These are phyloP conservation scores for Eristalis tenax DNA, from an alignment of 2,888 invertebrate genomes.

Conservation along the genomic window DNA sequence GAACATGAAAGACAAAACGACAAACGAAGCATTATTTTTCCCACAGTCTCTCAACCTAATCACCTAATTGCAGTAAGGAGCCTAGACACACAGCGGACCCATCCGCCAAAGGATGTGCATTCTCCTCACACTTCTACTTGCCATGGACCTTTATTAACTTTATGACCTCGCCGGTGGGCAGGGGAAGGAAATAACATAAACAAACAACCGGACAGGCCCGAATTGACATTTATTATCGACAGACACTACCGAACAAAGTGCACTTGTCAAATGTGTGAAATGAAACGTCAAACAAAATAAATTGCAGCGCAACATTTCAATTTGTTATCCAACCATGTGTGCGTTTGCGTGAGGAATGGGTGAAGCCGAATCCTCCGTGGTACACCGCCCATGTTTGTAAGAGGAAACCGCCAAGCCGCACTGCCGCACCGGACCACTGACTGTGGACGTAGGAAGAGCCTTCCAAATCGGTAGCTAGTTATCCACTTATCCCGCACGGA, in stretches of 20 bases:
- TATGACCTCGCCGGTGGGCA: slow-evolving; percentile 35
- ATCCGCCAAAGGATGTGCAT: slow-evolving; percentile 58
- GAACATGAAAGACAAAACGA: not conserved
- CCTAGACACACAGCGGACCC: slow-evolving; percentile 43
- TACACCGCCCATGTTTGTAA: slow-evolving; percentile 13
- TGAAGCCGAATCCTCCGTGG: slow-evolving; percentile 13
- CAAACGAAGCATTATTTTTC: slow-evolving; percentile 18
- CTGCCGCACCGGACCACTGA: not conserved
- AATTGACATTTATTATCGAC: slow-evolving; percentile 62
- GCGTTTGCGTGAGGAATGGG: not conserved
- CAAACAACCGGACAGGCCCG: slow-evolving; percentile 37
- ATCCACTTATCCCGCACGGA: slow-evolving; percentile 61
- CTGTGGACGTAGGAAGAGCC: slow-evolving; percentile 4
- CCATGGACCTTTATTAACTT: slow-evolving; percentile 48
- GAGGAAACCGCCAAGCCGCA: slow-evolving; percentile 3
- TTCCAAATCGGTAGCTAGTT: slow-evolving; percentile 65
- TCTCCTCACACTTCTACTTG: slow-evolving; percentile 23
- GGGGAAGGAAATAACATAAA: slow-evolving; percentile 31
- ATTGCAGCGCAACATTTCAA: slow-evolving; percentile 55
- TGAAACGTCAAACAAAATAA: slow-evolving; percentile 67
- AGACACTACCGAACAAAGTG: slow-evolving; percentile 61
- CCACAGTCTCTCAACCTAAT: slow-evolving; percentile 59
- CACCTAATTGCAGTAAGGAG: slow-evolving; percentile 66
- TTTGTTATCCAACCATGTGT: slow-evolving; percentile 35
- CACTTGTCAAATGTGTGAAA: slow-evolving; percentile 72